phyloP scores from a whole-genome alignment of 2,797 vertebrate genomes.

The Hafferia zeledoni region DNA sequence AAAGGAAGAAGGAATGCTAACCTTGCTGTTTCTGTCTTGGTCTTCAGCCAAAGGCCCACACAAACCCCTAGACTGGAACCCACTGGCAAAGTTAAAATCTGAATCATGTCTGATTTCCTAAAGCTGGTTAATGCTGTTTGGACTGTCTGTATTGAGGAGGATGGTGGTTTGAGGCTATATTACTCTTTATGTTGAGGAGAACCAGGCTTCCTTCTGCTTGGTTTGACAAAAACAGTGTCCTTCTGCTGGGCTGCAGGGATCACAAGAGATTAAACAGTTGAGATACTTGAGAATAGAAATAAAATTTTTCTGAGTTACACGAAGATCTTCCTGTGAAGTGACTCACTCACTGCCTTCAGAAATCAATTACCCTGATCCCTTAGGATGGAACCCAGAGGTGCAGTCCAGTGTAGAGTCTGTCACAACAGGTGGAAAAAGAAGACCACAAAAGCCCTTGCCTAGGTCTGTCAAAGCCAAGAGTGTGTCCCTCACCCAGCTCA shows the following conservation, averaged over 20 bases:
- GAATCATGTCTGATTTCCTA: background rate
- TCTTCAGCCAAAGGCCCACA: background rate
- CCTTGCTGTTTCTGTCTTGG: background rate
- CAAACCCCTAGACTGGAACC: background rate
- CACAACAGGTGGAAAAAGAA: background rate
- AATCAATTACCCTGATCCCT: background rate
- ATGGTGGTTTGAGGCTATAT: background rate
- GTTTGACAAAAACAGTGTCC: background rate
- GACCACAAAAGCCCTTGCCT: background rate
- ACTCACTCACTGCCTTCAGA: background rate
- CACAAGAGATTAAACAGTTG: background rate
- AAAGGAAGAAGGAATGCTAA: background rate
- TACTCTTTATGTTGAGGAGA: background rate
- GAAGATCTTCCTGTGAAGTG: background rate
- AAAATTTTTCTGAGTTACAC: background rate
- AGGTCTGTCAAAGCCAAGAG: background rate
- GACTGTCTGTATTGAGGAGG: background rate
- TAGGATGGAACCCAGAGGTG: background rate
- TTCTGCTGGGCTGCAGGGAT: background rate
- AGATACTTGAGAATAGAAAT: background rate
- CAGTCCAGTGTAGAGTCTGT: background rate
- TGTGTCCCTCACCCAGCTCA: background rate
- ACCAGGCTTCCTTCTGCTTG: background rate
- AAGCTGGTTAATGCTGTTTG: background rate
- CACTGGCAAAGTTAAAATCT: background rate